phyloP scores from a whole-genome alignment of 2,113 vertebrate genomes.

The Microtus ochrogaster region DNA sequence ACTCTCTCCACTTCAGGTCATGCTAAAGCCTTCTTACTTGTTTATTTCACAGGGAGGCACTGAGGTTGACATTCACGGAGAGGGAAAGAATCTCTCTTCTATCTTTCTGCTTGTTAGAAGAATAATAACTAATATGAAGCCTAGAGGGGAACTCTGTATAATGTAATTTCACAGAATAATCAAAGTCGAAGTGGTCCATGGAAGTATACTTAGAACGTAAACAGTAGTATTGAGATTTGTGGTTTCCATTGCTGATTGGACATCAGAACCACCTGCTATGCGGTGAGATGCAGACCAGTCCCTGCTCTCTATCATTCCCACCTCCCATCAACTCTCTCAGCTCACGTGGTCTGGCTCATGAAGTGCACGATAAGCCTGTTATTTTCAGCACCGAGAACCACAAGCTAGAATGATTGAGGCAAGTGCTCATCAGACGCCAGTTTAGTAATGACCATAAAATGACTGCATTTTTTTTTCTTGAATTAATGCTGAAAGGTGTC shows the following conservation, averaged over 20 bases:
- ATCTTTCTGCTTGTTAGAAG: not conserved
- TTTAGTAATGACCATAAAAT: not conserved
- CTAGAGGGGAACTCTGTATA: not conserved
- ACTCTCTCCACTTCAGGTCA: not conserved
- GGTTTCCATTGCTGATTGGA: not conserved
- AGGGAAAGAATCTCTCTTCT: not conserved
- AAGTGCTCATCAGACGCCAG: not conserved
- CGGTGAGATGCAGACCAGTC: not conserved
- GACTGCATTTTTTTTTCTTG: not conserved
- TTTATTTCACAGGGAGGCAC: not conserved
- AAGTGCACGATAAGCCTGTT: not conserved
- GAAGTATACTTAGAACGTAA: not conserved
- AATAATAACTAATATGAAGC: not conserved
- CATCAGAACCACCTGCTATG: not conserved
- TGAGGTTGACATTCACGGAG: not conserved
- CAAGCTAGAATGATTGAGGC: not conserved
- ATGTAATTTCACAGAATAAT: not conserved
- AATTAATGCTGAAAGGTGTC: not conserved
- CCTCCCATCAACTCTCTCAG: not conserved
- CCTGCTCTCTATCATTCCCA: not conserved
- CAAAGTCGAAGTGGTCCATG: not conserved
- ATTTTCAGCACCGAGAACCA: constrained; percentile 12
- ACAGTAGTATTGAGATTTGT: not conserved
- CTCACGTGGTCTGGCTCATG: not conserved
- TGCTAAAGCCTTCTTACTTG: not conserved